phyloP scores from a whole-genome alignment of 2,797 vertebrate genomes.

The Cryptoprocta ferox region DNA sequence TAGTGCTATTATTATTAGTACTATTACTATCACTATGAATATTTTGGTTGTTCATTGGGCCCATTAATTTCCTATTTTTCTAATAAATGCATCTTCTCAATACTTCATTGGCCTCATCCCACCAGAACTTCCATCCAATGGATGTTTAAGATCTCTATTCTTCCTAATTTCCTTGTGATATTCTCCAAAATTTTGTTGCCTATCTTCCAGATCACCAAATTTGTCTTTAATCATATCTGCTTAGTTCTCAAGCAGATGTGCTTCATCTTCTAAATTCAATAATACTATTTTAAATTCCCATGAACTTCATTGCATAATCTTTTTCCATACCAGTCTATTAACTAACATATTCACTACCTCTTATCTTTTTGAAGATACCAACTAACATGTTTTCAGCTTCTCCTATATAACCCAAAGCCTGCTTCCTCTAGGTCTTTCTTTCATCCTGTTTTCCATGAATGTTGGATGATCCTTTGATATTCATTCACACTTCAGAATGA shows the following conservation, averaged over 20 bases:
- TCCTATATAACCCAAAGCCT: not conserved
- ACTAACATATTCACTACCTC: not conserved
- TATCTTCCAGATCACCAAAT: not conserved
- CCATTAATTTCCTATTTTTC: not conserved
- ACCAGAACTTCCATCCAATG: not conserved
- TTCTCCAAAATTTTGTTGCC: not conserved
- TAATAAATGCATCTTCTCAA: not conserved
- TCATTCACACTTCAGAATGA: not conserved
- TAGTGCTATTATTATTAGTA: not conserved
- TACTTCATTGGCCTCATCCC: not conserved
- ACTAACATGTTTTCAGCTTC: not conserved
- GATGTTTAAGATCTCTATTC: not conserved
- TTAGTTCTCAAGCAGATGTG: not conserved
- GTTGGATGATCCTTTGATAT: not conserved
- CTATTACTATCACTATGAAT: not conserved
- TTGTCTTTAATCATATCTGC: not conserved
- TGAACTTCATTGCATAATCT: not conserved
- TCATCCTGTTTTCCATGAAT: not conserved
- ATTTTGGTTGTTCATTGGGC: not conserved
- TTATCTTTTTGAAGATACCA: not conserved
- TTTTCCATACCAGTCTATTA: not conserved
- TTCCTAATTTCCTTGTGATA: not conserved
- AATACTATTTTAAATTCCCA: not conserved
- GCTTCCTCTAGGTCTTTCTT: not conserved
- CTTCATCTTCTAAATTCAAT: not conserved